Base-by-base conservation (phyloP, 2,797 vertebrate genomes). In the Phrynocephalus vlangalii region DNA sequence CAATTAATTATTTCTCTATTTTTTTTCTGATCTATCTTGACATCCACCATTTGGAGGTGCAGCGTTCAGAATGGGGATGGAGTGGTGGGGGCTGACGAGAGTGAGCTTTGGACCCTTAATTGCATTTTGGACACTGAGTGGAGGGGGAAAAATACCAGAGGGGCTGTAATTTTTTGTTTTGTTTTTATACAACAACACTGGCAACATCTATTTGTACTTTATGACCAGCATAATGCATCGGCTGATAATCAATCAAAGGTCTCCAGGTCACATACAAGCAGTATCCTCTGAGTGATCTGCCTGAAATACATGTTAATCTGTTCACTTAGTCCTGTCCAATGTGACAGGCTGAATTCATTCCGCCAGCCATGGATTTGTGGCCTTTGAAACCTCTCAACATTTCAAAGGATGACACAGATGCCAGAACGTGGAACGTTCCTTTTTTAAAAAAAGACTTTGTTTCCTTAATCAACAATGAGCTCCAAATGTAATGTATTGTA, bases 1-100 rank as follows among this genome's bases (percentile, higher is more conserved):
- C 0, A 0, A 16, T 0, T 22, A 28, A 11, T 82, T 85, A 85
- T 20, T n/a, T 67, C 18, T 50, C 73, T 63, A 85, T 87, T 86
- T 85, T 86, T 86, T 85, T 83, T 85, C 88, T 89, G 86, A 82
- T 84, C 72, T 50, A 30, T 82, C 80, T 0, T 1, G 82, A 76
- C 80, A 56, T 18, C 60, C 71, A 60, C 83, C 82, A 38, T 86
- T 92, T 90, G 80, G 77, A 87, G 88, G 44, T 82, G 48, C 50
- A 2, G n/a, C 0, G 0, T 44, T 5, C 18, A 1, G 18, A 38
- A 72, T 56, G 1, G 26, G 1, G 38, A 10, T 15, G 18, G 18
- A 33, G 67, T 24, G 48, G 60, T 5, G 33, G 75, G 48, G 0
- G 1, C 71, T 83, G 44, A 33, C 5, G 26, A 26, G 38, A n/a